A percentile compares a stretch with the other conserved stretches of the same genome.
Conservation (phyloP, 2,113 vertebrate genomes). For the Benitochromis conjunctus region DNA sequence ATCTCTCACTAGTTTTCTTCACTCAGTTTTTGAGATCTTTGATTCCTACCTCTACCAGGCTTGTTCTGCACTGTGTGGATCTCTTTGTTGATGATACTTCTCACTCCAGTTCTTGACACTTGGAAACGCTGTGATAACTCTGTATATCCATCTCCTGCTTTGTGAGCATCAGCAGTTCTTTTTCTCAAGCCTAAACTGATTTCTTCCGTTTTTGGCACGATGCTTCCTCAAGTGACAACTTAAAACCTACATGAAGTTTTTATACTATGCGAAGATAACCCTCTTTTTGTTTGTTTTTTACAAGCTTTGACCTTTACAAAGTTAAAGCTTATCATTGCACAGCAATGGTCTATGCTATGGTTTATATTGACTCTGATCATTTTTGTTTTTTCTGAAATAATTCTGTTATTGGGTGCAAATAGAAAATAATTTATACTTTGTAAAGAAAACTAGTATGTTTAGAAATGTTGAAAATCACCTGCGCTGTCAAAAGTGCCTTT, state of each 20-base stretch:
- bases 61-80: neutral
- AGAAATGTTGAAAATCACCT: neutral
- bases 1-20: neutral
- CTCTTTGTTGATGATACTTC: neutral
- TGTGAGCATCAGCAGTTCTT: neutral
- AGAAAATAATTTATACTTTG: neutral
- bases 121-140: neutral
- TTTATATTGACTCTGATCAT: neutral
- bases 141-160: neutral
- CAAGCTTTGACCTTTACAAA: neutral
- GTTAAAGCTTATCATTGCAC: neutral
- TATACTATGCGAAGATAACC: too few species aligned
- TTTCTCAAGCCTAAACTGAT: neutral
- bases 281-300: too few species aligned
- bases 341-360: neutral
- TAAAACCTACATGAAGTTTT: too few species aligned
- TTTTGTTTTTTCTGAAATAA: neutral
- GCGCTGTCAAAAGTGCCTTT: neutral
- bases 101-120: neutral
- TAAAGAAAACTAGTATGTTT: neutral
- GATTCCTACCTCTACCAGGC: neutral
- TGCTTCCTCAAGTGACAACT: too few species aligned
- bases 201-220: too few species aligned
- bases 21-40: neutral
- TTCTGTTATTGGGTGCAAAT: neutral